Evolutionary conservation across 2,113 vertebrate species (phyloP).

Genomic region (Notothenia coriiceps): DNA sequence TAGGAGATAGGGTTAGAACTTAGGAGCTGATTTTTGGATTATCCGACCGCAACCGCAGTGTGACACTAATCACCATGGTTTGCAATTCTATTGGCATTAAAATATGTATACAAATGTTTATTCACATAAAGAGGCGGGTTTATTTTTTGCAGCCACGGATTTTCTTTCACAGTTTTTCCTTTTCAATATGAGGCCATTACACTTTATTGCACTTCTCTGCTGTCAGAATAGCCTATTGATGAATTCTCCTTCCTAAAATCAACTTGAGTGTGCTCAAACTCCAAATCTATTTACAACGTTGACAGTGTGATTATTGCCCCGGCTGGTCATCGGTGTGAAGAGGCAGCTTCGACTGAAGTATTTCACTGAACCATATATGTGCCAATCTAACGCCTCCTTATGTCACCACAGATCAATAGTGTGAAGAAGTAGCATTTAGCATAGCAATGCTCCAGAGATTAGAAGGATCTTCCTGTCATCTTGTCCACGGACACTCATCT

Average conservation of each 20-base stretch:
- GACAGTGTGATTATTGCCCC: conserved; percentile 11
- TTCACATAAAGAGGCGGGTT: too few species aligned
- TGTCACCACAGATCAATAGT: conserved; percentile 58
- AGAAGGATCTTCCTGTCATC: conserved; percentile 31
- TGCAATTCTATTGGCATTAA: conserved; percentile 18
- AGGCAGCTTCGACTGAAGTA: not conserved
- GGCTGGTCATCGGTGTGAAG: not conserved
- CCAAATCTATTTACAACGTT: conserved; percentile 1
- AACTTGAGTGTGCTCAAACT: conserved; percentile 19
- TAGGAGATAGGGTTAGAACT: too few species aligned
- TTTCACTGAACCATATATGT: not conserved
- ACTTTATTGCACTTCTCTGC: conserved; percentile 15
- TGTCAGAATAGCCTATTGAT: conserved; percentile 33
- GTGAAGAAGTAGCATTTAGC: conserved; percentile 23
- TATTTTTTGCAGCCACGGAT: not conserved
- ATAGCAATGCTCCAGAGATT: conserved; percentile 31
- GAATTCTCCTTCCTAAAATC: conserved; percentile 22
- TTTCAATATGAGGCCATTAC: conserved; percentile 21
- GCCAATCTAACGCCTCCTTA: conserved; percentile 23
- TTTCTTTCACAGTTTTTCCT: not conserved
- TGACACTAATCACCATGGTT: not conserved
- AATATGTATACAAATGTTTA: too few species aligned
- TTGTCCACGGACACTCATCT: conserved; percentile 53
- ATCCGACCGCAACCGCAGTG: too few species aligned
- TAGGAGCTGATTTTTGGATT: too few species aligned